phyloP scores from a whole-genome alignment of 2,113 vertebrate species.

The Dromiciops gliroides region DNA sequence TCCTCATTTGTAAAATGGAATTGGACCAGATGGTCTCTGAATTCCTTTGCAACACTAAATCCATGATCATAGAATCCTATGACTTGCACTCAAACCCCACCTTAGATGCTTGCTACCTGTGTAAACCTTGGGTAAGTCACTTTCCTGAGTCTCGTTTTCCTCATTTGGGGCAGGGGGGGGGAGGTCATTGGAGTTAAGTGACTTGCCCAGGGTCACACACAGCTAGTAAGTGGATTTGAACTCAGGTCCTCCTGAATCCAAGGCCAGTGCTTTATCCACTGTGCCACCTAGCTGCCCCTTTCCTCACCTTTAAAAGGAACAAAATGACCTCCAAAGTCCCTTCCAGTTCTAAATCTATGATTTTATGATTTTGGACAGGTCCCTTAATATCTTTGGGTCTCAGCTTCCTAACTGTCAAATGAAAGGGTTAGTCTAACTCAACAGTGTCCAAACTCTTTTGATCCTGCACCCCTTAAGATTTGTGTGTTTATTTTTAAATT shows the following conservation, averaged over 20 bases:
- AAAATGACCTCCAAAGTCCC: neutral
- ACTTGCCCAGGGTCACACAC: too few species aligned
- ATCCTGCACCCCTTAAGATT: neutral
- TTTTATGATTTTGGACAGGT: neutral
- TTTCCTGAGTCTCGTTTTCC: neutral
- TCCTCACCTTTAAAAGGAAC: neutral
- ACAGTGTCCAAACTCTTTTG: neutral
- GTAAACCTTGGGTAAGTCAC: neutral
- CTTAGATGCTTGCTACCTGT: neutral
- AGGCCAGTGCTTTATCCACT: too few species aligned
- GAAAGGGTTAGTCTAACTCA: neutral
- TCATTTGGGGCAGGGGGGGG: too few species aligned
- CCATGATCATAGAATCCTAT: neutral
- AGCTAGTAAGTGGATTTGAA: too few species aligned
- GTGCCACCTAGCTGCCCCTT: too few species aligned
- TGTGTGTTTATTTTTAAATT: neutral
- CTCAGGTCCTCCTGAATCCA: too few species aligned
- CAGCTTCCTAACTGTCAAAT: neutral
- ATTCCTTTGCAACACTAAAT: neutral
- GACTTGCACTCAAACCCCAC: too few species aligned
- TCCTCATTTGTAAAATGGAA: neutral
- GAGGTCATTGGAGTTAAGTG: too few species aligned
- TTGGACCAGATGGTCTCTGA: neutral
- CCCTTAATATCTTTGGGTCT: neutral
- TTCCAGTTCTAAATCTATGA: neutral